Evolutionary conservation across 2,113 vertebrate genomes (phyloP).

Genomic region (Bubo scandiacus): DNA sequence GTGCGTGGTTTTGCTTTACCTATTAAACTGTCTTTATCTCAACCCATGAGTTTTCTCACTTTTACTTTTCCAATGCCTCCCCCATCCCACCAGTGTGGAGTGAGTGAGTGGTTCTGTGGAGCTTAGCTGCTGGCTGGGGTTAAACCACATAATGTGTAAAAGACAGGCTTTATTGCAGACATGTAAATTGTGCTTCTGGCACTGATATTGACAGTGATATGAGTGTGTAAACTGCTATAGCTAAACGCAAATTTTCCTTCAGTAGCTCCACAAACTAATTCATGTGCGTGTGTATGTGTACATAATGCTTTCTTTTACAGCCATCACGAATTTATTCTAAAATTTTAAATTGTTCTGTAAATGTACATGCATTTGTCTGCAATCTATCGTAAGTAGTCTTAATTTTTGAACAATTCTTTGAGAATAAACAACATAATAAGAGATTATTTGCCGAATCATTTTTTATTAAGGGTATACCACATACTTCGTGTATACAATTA

Average conservation of each 20-base stretch:
- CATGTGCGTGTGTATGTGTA: background rate
- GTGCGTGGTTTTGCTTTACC: background rate
- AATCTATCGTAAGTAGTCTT: background rate
- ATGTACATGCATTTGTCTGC: background rate
- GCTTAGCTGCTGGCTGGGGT: background rate
- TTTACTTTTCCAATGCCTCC: background rate
- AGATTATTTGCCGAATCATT: background rate
- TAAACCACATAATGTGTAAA: background rate
- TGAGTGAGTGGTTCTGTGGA: rapidly evolving
- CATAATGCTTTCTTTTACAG: background rate
- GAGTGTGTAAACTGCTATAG: background rate
- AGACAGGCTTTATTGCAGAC: background rate
- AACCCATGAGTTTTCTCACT: background rate
- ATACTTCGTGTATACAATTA: background rate
- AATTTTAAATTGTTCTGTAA: background rate
- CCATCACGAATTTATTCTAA: background rate
- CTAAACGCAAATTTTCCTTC: background rate
- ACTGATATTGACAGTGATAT: rapidly evolving
- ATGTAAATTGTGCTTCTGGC: background rate
- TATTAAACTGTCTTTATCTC: background rate
- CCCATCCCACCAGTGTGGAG: background rate
- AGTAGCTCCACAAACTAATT: background rate
- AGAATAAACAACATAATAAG: background rate
- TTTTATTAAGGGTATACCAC: background rate
- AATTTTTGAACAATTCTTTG: background rate